These are phyloP conservation scores for Tanypteryx hageni DNA, from an alignment of 2,888 invertebrate genomes.

Conservation along the genomic window DNA sequence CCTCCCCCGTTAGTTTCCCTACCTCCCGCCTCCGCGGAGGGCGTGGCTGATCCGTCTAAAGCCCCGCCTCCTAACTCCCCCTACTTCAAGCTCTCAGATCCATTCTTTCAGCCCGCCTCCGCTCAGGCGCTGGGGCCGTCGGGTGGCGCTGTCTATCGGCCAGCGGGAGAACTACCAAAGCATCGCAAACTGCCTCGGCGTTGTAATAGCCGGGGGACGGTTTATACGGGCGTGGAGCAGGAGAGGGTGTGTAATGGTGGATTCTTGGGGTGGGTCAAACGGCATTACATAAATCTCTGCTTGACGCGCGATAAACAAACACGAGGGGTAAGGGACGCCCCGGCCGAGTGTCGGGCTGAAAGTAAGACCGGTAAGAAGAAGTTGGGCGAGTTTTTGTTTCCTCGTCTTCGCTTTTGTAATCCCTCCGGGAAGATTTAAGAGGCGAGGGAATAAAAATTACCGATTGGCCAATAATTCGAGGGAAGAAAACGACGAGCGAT, in stretches of 20 bases:
- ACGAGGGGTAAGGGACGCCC: not conserved
- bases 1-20: not conserved
- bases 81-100: not conserved
- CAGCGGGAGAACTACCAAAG: not conserved
- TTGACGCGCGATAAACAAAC: constrained; percentile 59
- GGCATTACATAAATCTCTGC: constrained; percentile 46
- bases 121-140: not conserved
- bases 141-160: constrained; percentile 42
- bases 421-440: not conserved
- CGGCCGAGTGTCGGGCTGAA: constrained; percentile 24
- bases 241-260: constrained; percentile 35
- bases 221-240: not conserved
- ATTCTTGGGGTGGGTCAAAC: constrained; percentile 45
- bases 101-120: not conserved
- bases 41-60: constrained; percentile 46
- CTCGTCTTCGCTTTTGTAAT: not conserved
- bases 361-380: constrained; percentile 10
- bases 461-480: constrained; percentile 24
- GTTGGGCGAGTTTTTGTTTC: not conserved
- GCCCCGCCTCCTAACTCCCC: not conserved
- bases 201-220: not conserved
- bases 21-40: constrained; percentile 42
- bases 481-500: not conserved
- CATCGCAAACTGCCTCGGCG: not conserved
- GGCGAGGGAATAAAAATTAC: not conserved